Evolutionary conservation across 1,140 invertebrate species (phyloP).

Genomic region (Amphibalanus amphitrite): DNA sequence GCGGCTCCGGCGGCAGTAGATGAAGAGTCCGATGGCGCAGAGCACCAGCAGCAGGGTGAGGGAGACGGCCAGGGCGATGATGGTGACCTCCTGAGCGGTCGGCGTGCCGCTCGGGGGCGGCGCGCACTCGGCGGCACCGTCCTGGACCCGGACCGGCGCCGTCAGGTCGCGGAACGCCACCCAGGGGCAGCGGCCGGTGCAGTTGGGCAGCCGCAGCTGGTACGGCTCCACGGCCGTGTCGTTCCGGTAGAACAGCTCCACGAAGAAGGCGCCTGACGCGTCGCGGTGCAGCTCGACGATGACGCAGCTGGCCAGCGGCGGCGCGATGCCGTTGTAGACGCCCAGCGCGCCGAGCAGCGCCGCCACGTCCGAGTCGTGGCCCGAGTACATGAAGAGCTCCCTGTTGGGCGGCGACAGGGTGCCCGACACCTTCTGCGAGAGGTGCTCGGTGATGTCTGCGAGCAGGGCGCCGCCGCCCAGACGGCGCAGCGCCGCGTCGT

Average conservation of each 20-base stretch:
- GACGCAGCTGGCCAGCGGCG: slow-evolving; percentile 50
- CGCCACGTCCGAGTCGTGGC: slow-evolving; percentile 64
- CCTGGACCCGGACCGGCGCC: not conserved
- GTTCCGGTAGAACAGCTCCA: not conserved
- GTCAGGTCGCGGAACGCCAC: not conserved
- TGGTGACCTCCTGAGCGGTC: too few relatives aligned
- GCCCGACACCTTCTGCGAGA: slow-evolving; percentile 5
- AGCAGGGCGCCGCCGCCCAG: slow-evolving; percentile 10
- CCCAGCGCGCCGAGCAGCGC: slow-evolving; percentile 52
- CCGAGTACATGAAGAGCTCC: slow-evolving; percentile 55
- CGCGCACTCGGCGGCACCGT: not conserved
- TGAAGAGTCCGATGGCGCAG: too few relatives aligned
- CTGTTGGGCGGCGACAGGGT: slow-evolving; percentile 19
- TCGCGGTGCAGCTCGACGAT: slow-evolving; percentile 47
- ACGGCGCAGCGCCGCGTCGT: slow-evolving; percentile 8
- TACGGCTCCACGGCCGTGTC: not conserved
- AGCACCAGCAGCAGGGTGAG: too few relatives aligned
- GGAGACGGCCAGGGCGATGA: too few relatives aligned
- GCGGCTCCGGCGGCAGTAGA: too few relatives aligned
- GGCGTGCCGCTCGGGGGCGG: not conserved
- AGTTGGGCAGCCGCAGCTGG: not conserved
- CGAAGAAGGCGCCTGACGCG: not conserved
- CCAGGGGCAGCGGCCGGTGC: not conserved
- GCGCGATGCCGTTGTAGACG: slow-evolving; percentile 50
- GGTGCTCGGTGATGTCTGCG: slow-evolving; percentile 10